These are phyloP conservation scores for Cataglyphis albicans DNA, from an alignment of 2,888 invertebrate species.

Conservation along the genomic window DNA sequence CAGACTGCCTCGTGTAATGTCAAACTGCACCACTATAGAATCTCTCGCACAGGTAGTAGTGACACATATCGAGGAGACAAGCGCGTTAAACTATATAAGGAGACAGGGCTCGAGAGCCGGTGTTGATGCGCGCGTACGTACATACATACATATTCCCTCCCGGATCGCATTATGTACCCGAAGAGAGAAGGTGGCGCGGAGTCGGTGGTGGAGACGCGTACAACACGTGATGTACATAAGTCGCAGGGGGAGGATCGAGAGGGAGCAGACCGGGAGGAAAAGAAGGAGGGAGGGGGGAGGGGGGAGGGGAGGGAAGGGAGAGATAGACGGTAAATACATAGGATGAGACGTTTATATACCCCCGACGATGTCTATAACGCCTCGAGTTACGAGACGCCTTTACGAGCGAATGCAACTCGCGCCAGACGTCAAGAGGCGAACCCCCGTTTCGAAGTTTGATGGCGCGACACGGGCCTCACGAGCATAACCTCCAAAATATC, in stretches of 20 bases:
- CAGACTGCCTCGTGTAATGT: neutral
- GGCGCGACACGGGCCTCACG: slow-evolving; percentile 71
- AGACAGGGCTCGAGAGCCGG: slow-evolving; percentile 28
- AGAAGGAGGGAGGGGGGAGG: neutral
- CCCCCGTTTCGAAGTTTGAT: slow-evolving; percentile 76
- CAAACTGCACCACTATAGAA: slow-evolving; percentile 30
- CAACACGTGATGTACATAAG: slow-evolving; percentile 35
- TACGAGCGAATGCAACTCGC: slow-evolving; percentile 85
- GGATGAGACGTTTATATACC: slow-evolving; percentile 86
- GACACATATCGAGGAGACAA: neutral
- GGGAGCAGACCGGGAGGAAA: neutral
- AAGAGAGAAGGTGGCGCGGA: slow-evolving; percentile 32
- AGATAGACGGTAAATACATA: slow-evolving; percentile 83
- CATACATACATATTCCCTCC: slow-evolving; percentile 50
- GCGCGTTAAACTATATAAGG: slow-evolving; percentile 37
- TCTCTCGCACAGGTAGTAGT: slow-evolving; percentile 5
- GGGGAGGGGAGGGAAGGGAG: slow-evolving; percentile 4
- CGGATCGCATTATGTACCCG: slow-evolving; percentile 52
- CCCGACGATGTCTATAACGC: slow-evolving; percentile 85
- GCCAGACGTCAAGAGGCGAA: slow-evolving; percentile 81
- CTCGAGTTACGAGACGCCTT: slow-evolving; percentile 86
- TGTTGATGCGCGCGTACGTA: slow-evolving; percentile 63
- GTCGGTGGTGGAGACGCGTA: slow-evolving; percentile 28
- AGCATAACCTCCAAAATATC: slow-evolving; percentile 79
- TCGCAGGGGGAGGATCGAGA: slow-evolving; percentile 15